Evolutionary conservation across 2,888 invertebrate genomes (phyloP), one percentile per base, ranked within the genome.

Genomic region (Seira musarum): DNA sequence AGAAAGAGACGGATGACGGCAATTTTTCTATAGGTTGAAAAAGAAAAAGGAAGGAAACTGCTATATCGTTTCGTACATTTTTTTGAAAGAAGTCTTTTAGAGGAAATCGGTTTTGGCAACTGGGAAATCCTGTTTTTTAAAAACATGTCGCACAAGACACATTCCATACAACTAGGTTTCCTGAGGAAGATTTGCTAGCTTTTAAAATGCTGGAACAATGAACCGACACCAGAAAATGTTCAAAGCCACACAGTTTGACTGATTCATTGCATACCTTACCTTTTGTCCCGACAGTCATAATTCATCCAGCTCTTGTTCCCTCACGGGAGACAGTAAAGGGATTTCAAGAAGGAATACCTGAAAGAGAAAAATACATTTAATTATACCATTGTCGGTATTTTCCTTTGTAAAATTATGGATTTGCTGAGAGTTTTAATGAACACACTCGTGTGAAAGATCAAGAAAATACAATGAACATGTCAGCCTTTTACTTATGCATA

Each of bases 91-190:
- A 30, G 64, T 35, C 57, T 66, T 73, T 49, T 24, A 60, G 30
- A 21, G 73, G 66, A 73, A 73, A 73, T 73, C 66, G 73, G 49
- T 73, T 72, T 73, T 73, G 57, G 66, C 66, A 66, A 35, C 66
- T 64, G 65, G 73, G 73, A 73, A 73, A 73, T 73, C 73, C 73
- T 17, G n/a, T 66, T 13, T 35, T 19, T 63, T 65, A 19, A n/a
- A 17, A 35, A 65, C 21, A 3, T 40, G 30, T 21, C 67, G 17
- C 49, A 22, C 19, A 46, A 22, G 24, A 25, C 24, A 64, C 15
- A 10, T 25, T 53, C 40, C 49, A 24, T 49, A 68, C 35, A 40
- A 40, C 21, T 10, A 8, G 53, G 53, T 53, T 53, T 53, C 53
- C 53, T 8, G 30, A 30, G 30, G 30, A 30, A 30, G 30, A 30